phyloP scores from a whole-genome alignment of 2,888 invertebrate genomes.

The Notocelia uddmanniana region DNA sequence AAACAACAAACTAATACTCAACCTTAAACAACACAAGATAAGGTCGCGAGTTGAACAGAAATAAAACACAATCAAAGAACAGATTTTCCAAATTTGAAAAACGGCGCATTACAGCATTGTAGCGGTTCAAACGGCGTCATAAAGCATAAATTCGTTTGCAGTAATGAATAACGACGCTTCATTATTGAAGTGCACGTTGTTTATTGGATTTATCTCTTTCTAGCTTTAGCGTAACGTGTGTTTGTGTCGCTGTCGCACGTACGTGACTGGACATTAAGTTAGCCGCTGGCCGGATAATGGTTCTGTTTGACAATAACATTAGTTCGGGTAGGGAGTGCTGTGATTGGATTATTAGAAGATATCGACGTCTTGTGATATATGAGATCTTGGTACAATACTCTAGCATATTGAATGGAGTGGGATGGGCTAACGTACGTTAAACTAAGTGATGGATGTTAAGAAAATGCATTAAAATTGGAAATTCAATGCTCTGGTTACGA shows the following conservation, averaged over 20 bases:
- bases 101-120: constrained; percentile 49
- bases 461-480: background rate
- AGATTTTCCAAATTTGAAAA: constrained; percentile 49
- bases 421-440: background rate
- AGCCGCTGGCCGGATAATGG: constrained; percentile 75
- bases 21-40: constrained; percentile 1
- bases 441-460: background rate
- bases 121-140: constrained; percentile 19
- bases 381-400: constrained; percentile 50
- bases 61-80: constrained; percentile 48
- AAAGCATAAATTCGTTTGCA: constrained; percentile 43
- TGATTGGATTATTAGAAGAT: constrained; percentile 83
- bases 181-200: constrained; percentile 58
- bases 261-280: constrained; percentile 81
- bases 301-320: constrained; percentile 81
- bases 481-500: background rate
- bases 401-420: constrained; percentile 25
- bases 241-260: constrained; percentile 53
- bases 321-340: constrained; percentile 74
- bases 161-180: constrained; percentile 44
- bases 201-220: constrained; percentile 63
- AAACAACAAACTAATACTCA: constrained; percentile 45
- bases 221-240: constrained; percentile 50
- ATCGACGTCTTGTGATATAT: constrained; percentile 75
- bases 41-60: background rate